A percentile compares a stretch with the other conserved stretches of the same genome.
phyloP scores from a whole-genome alignment of 1,140 invertebrate species.

The Trichonephila inaurata region DNA sequence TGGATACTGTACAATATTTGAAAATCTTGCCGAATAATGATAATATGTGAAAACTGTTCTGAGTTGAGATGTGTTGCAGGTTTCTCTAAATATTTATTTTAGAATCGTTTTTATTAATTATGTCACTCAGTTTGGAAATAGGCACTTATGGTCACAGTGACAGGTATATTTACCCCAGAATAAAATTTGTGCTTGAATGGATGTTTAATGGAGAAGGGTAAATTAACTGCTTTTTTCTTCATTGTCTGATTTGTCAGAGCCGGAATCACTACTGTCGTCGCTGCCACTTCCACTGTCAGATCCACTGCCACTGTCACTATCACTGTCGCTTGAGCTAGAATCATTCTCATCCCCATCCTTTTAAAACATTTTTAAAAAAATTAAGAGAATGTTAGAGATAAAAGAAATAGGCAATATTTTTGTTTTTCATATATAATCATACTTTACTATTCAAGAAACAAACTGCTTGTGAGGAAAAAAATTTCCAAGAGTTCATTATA shows the following conservation, averaged over 20 bases:
- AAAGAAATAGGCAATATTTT: neutral
- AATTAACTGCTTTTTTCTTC: conserved; percentile 72
- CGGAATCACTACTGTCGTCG: conserved; percentile 75
- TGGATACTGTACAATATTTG: neutral
- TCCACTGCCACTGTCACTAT: conserved; percentile 74
- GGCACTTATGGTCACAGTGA: conserved; percentile 45
- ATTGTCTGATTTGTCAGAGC: conserved; percentile 75
- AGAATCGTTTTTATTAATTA: neutral
- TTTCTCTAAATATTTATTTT: neutral
- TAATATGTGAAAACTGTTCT: neutral
- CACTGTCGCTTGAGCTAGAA: conserved; percentile 70
- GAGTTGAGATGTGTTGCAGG: neutral
- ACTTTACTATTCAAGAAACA: too few species aligned
- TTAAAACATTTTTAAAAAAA: neutral
- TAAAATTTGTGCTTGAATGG: conserved; percentile 49
- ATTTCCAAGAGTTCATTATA: too few species aligned
- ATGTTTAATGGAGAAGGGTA: neutral
- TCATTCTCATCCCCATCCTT: conserved; percentile 72
- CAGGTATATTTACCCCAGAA: neutral
- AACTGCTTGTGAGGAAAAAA: too few species aligned
- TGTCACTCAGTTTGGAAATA: neutral
- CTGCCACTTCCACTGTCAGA: conserved; percentile 73
- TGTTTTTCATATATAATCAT: neutral
- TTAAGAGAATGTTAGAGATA: neutral
- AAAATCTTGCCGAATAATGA: neutral